Conservation (phyloP, 2,888 invertebrate species). For the Eledona agricola region DNA sequence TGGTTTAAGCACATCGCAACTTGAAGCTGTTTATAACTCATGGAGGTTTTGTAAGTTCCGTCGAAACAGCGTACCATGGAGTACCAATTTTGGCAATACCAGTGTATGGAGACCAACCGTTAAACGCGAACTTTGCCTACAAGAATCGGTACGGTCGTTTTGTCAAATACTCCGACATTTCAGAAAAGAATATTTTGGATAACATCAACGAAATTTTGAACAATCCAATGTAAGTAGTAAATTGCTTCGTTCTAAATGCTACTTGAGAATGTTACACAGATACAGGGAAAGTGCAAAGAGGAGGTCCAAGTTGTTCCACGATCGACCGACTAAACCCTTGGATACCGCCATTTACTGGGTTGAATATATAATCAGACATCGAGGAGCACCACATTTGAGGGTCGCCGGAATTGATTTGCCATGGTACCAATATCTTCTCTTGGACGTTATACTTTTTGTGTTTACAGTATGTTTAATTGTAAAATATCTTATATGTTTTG, state of each 20-base stretch:
- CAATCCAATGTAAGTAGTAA: constrained; percentile 34
- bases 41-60: constrained; percentile 29
- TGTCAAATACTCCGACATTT: constrained; percentile 2
- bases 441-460: constrained; percentile 22
- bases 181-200: constrained; percentile 10
- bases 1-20: constrained; percentile 25
- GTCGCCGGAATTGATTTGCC: constrained; percentile 30
- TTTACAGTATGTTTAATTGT: background rate
- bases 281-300: constrained; percentile 32
- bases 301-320: constrained; percentile 36
- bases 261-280: constrained; percentile 4
- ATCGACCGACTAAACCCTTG: constrained; percentile 38
- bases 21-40: constrained; percentile 33
- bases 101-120: constrained; percentile 31
- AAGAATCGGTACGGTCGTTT: constrained; percentile 18
- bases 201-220: constrained; percentile 32
- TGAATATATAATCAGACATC: constrained; percentile 40
- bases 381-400: constrained; percentile 41
- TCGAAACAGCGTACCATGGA: constrained; percentile 36
- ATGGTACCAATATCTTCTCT: constrained; percentile 32
- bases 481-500: background rate
- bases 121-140: constrained; percentile 9
- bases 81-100: constrained; percentile 38
- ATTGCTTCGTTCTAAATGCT: background rate
- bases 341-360: constrained; percentile 44